These are phyloP conservation scores for Tangara arthus DNA, from an alignment of 2,797 vertebrate species.

Conservation along the genomic window DNA sequence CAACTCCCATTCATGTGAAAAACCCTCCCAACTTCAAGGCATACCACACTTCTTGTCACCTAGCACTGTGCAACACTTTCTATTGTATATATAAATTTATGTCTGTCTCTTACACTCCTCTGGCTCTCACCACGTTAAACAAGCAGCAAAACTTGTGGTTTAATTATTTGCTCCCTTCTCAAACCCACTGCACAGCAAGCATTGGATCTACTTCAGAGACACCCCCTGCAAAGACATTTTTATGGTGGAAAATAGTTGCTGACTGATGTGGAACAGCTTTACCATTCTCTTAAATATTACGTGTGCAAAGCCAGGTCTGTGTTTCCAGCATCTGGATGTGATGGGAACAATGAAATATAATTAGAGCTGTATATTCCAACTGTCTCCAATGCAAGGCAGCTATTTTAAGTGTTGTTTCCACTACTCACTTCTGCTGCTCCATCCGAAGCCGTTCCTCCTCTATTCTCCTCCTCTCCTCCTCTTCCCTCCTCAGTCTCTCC, in stretches of 20 bases:
- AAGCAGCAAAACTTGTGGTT: neutral
- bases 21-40: neutral
- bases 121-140: neutral
- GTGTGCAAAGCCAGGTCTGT: neutral
- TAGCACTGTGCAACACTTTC: neutral
- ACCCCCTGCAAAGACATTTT: neutral
- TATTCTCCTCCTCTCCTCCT: conserved; percentile 86
- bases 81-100: neutral
- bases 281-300: neutral
- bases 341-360: neutral
- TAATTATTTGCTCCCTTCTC: neutral
- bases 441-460: conserved; percentile 92
- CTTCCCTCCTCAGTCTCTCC: conserved; percentile 84
- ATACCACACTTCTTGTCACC: neutral
- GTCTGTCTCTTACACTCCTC: neutral
- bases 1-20: neutral
- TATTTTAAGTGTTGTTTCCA: neutral
- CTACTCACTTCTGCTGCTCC: conserved; percentile 94
- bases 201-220: neutral
- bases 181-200: neutral
- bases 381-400: neutral
- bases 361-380: neutral
- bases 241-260: neutral
- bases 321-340: neutral
- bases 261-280: neutral